Evolutionary conservation across 2,888 invertebrate species (phyloP).

Genomic region (Coleophora deauratella): DNA sequence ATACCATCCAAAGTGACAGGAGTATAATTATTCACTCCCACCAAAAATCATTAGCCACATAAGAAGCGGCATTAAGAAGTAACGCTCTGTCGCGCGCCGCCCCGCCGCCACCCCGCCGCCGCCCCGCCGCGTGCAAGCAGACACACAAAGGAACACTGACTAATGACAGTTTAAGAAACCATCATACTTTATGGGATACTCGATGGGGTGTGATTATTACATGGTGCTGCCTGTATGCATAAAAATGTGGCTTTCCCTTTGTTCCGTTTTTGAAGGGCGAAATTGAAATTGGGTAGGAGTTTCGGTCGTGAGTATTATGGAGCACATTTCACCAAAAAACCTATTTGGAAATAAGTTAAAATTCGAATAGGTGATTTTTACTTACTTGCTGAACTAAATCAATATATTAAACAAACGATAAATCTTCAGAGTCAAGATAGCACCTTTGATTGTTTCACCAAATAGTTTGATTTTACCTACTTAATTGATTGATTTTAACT

Average conservation of each 20-base stretch:
- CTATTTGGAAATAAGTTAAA: too few relatives aligned
- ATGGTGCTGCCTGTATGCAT: constrained; percentile 9
- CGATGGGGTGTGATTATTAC: constrained; percentile 13
- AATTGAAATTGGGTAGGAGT: too few relatives aligned
- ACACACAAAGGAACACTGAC: constrained; percentile 26
- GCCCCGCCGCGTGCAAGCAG: constrained; percentile 11
- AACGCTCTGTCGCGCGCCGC: constrained; percentile 11
- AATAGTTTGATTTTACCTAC: too few relatives aligned
- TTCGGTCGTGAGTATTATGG: too few relatives aligned
- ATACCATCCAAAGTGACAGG: not conserved
- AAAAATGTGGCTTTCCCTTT: constrained; percentile 3
- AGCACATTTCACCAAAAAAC: too few relatives aligned
- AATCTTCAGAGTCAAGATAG: too few relatives aligned
- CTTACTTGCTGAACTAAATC: too few relatives aligned
- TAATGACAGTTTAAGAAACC: constrained; percentile 34
- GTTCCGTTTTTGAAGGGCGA: not conserved
- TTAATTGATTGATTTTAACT: too few relatives aligned
- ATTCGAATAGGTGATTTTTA: too few relatives aligned
- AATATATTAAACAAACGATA: too few relatives aligned
- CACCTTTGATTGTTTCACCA: too few relatives aligned
- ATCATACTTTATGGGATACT: constrained; percentile 21
- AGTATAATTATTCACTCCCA: constrained; percentile 11
- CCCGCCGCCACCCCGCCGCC: constrained; percentile 8
- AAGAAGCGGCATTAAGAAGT: constrained; percentile 16
- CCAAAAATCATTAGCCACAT: constrained; percentile 17